Base-by-base conservation (phyloP, 2,113 vertebrate genomes). In the Gambusia affinis region DNA sequence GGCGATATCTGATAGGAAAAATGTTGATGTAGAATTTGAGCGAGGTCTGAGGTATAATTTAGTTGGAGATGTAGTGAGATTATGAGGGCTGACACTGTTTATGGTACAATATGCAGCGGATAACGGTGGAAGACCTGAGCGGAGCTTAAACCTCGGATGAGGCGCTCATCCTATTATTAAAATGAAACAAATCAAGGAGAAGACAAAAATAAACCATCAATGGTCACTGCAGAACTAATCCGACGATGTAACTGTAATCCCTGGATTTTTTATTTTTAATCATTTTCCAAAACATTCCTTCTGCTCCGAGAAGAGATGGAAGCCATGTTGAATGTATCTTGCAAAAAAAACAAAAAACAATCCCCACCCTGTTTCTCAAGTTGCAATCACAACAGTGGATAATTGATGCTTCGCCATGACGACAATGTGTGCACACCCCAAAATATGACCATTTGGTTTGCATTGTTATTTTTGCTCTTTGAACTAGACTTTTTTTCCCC, bases 151-250 rank as follows among this genome's bases (percentile, higher is more conserved):
- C 57, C 62, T 74, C 80, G 81, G 75, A 60, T 78, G 72, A 60
- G 72, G 60, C 67, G 80, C 29, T 83, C 87, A 87, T 93, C 88
- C 76, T 84, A 87, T 65, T 85, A 63, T 24, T 67, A 8, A 76
- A 85, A 71, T 73, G 87, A 84, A 90, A 86, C 71, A 92, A 89
- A 88, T 86, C 37, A 33, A 83, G 54, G 8, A 31, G 64, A 12
- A 12, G 70, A 37, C 60, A 39, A 80, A 88, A 88, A 89, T 87
- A 89, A 87, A 89, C 70, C 11, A 24, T 70, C 47, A 27, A 60
- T 78, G 17, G 70, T 72, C 69, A 83, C 80, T 86, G 79, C 71
- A 3, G 81, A 76, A 70, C 47, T 31, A 44, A 44, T 78, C 63
- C 30, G 54, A 82, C 39, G 28, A 57, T 15, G 0, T 72, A 73